A percentile compares a stretch with the other conserved stretches of the same genome.
phyloP scores from a whole-genome alignment of 1,140 invertebrate species.

The Samia ricini region DNA sequence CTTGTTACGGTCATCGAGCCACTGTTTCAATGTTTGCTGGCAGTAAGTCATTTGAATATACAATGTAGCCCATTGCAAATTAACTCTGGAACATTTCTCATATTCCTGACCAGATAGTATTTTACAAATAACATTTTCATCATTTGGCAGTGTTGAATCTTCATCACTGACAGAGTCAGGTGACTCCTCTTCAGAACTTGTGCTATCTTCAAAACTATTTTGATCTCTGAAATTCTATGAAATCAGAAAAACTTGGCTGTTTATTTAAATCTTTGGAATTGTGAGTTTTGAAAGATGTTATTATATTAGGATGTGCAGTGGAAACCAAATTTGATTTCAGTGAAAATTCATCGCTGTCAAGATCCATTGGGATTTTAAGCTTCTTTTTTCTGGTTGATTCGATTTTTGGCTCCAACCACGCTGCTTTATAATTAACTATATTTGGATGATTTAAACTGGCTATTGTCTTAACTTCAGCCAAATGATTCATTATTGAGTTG shows the following conservation, averaged over 20 bases:
- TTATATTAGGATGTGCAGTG: slow-evolving; percentile 53
- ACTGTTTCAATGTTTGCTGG: slow-evolving; percentile 84
- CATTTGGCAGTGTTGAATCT: slow-evolving; percentile 23
- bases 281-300: slow-evolving; percentile 68
- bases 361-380: slow-evolving; percentile 53
- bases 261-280: slow-evolving; percentile 63
- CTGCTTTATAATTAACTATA: slow-evolving; percentile 90
- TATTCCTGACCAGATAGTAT: slow-evolving; percentile 44
- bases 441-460: slow-evolving; percentile 88
- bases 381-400: slow-evolving; percentile 60
- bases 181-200: slow-evolving; percentile 38
- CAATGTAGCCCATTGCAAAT: slow-evolving; percentile 81
- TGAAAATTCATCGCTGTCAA: slow-evolving; percentile 55
- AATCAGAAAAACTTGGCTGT: slow-evolving; percentile 56
- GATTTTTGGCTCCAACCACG: slow-evolving; percentile 86
- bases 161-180: slow-evolving; percentile 48
- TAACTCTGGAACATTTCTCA: slow-evolving; percentile 65
- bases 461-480: slow-evolving; percentile 88
- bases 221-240: slow-evolving; percentile 58
- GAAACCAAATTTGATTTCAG: slow-evolving; percentile 42
- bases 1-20: slow-evolving; percentile 82
- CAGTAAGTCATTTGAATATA: slow-evolving; percentile 92
- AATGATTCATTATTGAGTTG: slow-evolving; percentile 79
- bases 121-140: slow-evolving; percentile 58
- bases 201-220: slow-evolving; percentile 45